Evolutionary conservation across 2,797 vertebrate genomes (phyloP), one percentile per base, ranked within the genome.

Genomic region (Perodicticus potto): DNA sequence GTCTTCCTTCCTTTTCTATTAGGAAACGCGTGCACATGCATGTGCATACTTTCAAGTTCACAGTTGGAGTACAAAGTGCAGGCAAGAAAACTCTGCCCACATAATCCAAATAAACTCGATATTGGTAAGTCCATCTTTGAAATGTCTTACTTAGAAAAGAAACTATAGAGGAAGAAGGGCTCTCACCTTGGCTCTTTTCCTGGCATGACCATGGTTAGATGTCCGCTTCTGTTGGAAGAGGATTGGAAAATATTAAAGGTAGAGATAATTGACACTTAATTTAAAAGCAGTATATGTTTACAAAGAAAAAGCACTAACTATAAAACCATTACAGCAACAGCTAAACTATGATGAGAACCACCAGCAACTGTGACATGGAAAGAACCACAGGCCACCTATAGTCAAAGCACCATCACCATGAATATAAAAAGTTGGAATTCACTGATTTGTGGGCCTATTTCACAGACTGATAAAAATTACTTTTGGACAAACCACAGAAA

Each of bases 121-220:
- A 78, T 12, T 49, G 40, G 25, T 53, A 88, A 69, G 29, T 45
- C 37, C n/a, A 81, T 14, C 67, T 73, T 19, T 57, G 6, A 81
- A 70, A 83, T 29, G 6, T 57, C 61, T 49, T 59, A 93, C 49
- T 49, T 19, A 61, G 53, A 85, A 49, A 92, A 49, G 27, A 7
- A 0, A 17, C 59, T 93, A 55, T 0, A 37, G 29, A 65, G 25
- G 88, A 89, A n/a, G 14, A 53, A 53, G 59, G 55, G 49, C 10
- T 97, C 98, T 98, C 98, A 99, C 99, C 99, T 99, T 99, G 98
- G 99, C 99, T 98, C 99, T 99, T 98, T 99, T 99, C 98, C 99
- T 99, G 88, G 99, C 98, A 96, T 99, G 99, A 78, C 99, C 99
- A 23, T 99, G 99, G 98, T 99, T 99, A 3, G 99, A 99, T 89